Evolutionary conservation across 2,113 vertebrate species (phyloP), one percentile per base, ranked within the genome.

Genomic region (Stegastes partitus): DNA sequence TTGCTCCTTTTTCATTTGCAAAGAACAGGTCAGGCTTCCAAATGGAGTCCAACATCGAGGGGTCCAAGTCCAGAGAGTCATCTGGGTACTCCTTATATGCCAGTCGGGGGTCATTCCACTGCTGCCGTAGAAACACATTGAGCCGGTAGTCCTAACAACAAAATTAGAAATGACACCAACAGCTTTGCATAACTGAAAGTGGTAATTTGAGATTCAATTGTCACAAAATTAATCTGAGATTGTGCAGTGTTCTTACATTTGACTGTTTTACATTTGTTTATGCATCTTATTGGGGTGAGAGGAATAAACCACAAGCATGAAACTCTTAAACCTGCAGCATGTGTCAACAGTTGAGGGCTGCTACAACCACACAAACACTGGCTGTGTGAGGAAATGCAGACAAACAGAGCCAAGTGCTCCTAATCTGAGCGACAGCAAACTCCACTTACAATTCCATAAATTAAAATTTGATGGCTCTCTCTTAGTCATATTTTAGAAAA

Each of bases 1-100:
- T 97, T 85, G 97, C 97, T 37, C 97, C 97, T 85, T 99, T 99
- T 88, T 99, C 97, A 0, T 99, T 99, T 80, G 97, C 97, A 1
- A 99, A 98, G 93, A 98, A 99, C 70, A 99, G 79, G 56, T 99
- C 97, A 1, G 97, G 97, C 90, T 98, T 99, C 97, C 97, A 99
- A 86, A 98, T 99, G 82, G 96, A 98, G 91, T 98, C 96, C 2
- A 99, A 85, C 96, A 98, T 99, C 34, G 97, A 98, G 7, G 97
- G 97, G 82, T 99, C 96, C 0, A 99, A 94, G 87, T 98, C 97
- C 2, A 98, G 92, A 2, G 96, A 98, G 89, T 98, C 96, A 0
- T 98, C 97, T 0, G 97, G 97, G 82, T 99, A 99, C 81, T 99
- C 96, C 1, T 84, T 94, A 85, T 98, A 98, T 0, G 96, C 95